Evolutionary conservation across 2,113 vertebrate genomes (phyloP).

Genomic region (Rhinichthys klamathensis): DNA sequence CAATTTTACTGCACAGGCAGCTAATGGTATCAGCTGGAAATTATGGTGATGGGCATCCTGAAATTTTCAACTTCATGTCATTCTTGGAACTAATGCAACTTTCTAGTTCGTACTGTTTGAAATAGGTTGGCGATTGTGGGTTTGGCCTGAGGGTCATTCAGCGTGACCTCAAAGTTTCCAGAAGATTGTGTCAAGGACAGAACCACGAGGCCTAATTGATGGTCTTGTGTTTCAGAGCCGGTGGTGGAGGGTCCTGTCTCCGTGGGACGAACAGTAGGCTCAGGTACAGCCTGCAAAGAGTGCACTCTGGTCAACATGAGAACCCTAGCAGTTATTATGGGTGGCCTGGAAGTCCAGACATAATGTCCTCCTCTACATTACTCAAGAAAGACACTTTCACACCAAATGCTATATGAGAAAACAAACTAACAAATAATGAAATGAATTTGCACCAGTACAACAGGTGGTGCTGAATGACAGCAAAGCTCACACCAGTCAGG

Average conservation of each 20-base stretch:
- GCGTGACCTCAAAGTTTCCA: slow-evolving; percentile 24
- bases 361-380: neutral
- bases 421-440: neutral
- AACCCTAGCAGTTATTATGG: slow-evolving; percentile 69
- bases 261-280: slow-evolving; percentile 91
- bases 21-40: neutral
- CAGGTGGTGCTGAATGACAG: neutral
- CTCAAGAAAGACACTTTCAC: neutral
- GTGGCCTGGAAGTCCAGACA: slow-evolving; percentile 55
- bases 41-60: slow-evolving; percentile 18
- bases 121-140: slow-evolving; percentile 13
- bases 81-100: slow-evolving; percentile 24
- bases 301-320: slow-evolving; percentile 53
- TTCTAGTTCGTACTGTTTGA: slow-evolving; percentile 20
- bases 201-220: slow-evolving; percentile 65
- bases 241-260: slow-evolving; percentile 85
- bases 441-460: neutral
- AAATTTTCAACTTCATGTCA: neutral
- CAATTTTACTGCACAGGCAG: neutral
- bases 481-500: neutral
- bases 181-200: slow-evolving; percentile 25
- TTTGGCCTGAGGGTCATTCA: slow-evolving; percentile 25
- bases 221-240: slow-evolving; percentile 97
- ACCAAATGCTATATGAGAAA: neutral
- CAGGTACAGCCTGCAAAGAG: slow-evolving; percentile 84